Base-by-base conservation (phyloP, 2,113 vertebrate species). In the Lophura nycthemera region DNA sequence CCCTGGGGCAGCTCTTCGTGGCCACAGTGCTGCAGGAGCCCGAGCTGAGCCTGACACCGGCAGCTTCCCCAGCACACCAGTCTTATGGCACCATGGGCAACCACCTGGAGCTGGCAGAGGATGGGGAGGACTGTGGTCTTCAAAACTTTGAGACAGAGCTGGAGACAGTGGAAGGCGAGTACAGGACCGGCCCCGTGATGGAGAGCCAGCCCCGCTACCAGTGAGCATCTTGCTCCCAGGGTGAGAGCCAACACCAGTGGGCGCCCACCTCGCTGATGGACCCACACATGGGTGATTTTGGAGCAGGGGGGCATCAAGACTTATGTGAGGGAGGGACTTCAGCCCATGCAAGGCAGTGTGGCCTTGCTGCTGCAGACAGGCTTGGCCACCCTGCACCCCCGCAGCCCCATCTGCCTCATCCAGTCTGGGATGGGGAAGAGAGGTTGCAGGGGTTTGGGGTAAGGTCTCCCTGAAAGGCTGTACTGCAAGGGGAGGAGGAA, bases 1-100 rank as follows among this genome's bases (percentile, higher is more conserved):
- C 93, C 18, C 13, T 1, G 84, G 83, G 86, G 69, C 97, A 99
- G 99, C 97, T 99, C 72, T 99, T 99, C 10, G 98, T 99, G 96
- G 99, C 99, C 21, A 98, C 99, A 0, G 99, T 99, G 83, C 97
- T 99, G 81, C 98, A 99, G 96, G 99, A 99, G 75, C 98, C 99
- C 0, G 99, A 99, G 96, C 96, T 99, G 97, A 98, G 98, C 88
- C 97, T 99, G 96, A 99, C 99, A 0, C 99, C 99, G 0, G 98
- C 99, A 32, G 98, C 99, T 59, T 99, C 99, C 61, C 99, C 99
- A 0, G 98, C 99, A 6, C 99, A 98, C 96, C 99, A 99, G 93
- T 98, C 98, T 89, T 99, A 99, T 1, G 99, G 99, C 48, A 98
- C 99, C 82, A 98, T 99, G 98, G 98, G 98, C 89, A 98, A 97